A percentile compares a stretch with the other conserved stretches of the same genome.
Conservation (phyloP, 1,140 invertebrate species). For the Danaus melanippus region DNA sequence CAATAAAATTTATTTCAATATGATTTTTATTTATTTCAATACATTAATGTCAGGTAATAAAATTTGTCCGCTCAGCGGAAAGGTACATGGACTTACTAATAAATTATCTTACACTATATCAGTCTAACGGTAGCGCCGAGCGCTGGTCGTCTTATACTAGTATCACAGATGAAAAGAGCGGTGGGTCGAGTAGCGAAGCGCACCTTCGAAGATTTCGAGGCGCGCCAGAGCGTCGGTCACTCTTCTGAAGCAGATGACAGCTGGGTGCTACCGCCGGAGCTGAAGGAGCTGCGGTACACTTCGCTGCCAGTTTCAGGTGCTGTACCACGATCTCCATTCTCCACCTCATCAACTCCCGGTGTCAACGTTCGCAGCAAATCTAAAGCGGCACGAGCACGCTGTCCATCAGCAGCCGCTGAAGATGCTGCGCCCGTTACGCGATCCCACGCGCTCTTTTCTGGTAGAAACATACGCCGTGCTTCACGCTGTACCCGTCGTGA, state of each 20-base stretch:
- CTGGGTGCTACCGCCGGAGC: constrained; percentile 64
- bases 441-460: constrained; percentile 58
- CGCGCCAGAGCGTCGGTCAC: constrained; percentile 44
- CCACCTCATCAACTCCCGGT: constrained; percentile 43
- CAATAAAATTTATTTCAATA: constrained; percentile 40
- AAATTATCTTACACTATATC: constrained; percentile 70
- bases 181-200: constrained; percentile 56
- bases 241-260: constrained; percentile 63
- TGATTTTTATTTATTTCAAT: constrained; percentile 53
- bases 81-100: constrained; percentile 67
- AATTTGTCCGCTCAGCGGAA: constrained; percentile 64
- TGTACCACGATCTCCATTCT: constrained; percentile 73
- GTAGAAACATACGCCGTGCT: constrained; percentile 61
- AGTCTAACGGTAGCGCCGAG: constrained; percentile 66
- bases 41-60: constrained; percentile 54
- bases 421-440: constrained; percentile 38
- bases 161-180: constrained; percentile 70
- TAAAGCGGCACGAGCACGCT: constrained; percentile 57
- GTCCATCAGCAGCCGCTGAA: constrained; percentile 45
- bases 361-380: constrained; percentile 56
- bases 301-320: constrained; percentile 37
- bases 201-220: constrained; percentile 33
- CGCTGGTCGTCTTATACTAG: constrained; percentile 60
- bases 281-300: constrained; percentile 55
- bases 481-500: constrained; percentile 83